Evolutionary conservation across 2,888 invertebrate species (phyloP), one percentile per base, ranked within the genome.

Genomic region (Erebia aethiops): DNA sequence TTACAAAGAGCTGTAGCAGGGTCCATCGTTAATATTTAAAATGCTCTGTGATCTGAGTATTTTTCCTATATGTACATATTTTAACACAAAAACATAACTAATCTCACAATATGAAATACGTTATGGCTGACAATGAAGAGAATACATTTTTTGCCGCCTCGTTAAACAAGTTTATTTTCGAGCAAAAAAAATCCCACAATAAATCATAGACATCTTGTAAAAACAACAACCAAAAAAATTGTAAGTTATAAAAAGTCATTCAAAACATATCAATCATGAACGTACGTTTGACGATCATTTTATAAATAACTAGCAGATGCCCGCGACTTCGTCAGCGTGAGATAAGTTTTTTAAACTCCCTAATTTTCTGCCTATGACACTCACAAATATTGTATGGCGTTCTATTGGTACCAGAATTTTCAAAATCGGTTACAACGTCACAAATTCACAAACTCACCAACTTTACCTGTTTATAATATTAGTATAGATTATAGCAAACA

Each of bases 231-330:
- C 7, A 58, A 58, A 58, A 58, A 58, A 58, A 9, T 58, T 9
- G 9, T n/a, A 41, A 43, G 16, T 43, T 10, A 41, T 16, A 35
- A 26, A 57, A 51, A 51, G 16, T 16, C 18, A 54, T 54, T 54
- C 54, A 52, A n/a, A 13, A 51, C n/a, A 51, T 51, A n/a, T 51
- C 51, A 2, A 58, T 51, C 51, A 8, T 35, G 14, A n/a, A 43
- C 10, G 43, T 35, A 51, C 52, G 26, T n/a, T 51, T 35, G 26
- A 63, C n/a, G 18, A 51, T 51, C 14, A 61, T 66, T 66, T 57
- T 26, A 26, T 26, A 26, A 4, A 4, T 26, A 4, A 26, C 21
- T 21, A 21, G 21, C 1, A 2, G 21, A 21, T 21, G 21, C 2
- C 21, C 21, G 21, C 21, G 21, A 21, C 21, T 21, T 21, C 21